These are phyloP conservation scores for Solenopsis fugax DNA, from an alignment of 1,140 invertebrate species.

Conservation along the genomic window DNA sequence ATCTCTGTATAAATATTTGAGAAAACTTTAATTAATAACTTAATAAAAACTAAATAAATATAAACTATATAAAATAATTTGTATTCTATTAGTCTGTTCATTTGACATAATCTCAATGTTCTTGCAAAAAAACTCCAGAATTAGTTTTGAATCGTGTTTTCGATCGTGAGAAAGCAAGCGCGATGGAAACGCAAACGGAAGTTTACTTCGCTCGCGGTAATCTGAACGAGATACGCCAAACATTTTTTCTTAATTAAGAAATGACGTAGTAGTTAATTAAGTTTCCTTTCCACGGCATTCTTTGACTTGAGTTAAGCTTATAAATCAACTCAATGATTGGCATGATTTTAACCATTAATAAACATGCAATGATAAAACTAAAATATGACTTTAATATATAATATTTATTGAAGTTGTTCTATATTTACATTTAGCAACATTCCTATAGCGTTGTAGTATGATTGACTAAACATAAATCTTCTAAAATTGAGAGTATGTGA, in stretches of 20 bases:
- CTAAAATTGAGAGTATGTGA: background rate
- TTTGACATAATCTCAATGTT: background rate
- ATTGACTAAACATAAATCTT: background rate
- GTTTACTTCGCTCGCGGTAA: conserved; percentile 72
- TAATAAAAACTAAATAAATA: background rate
- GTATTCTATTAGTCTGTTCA: background rate
- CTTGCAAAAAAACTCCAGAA: conserved; percentile 61
- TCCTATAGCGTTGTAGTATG: background rate
- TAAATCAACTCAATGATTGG: conserved; percentile 31
- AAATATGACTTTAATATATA: background rate
- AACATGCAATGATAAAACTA: conserved; percentile 24
- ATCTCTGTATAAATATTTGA: background rate
- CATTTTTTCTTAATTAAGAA: conserved; percentile 83
- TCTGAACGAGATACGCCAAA: conserved; percentile 76
- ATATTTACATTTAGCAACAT: background rate
- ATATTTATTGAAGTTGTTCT: conserved; percentile 13
- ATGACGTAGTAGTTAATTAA: conserved; percentile 78
- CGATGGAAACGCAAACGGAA: conserved; percentile 72
- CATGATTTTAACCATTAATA: conserved; percentile 7
- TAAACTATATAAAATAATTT: background rate
- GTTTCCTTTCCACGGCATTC: conserved; percentile 72
- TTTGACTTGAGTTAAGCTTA: conserved; percentile 40
- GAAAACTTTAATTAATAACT: background rate
- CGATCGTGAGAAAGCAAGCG: conserved; percentile 75
- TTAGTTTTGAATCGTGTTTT: conserved; percentile 74